Conservation (phyloP, 2,113 vertebrate genomes). For the Pogona vitticeps region DNA sequence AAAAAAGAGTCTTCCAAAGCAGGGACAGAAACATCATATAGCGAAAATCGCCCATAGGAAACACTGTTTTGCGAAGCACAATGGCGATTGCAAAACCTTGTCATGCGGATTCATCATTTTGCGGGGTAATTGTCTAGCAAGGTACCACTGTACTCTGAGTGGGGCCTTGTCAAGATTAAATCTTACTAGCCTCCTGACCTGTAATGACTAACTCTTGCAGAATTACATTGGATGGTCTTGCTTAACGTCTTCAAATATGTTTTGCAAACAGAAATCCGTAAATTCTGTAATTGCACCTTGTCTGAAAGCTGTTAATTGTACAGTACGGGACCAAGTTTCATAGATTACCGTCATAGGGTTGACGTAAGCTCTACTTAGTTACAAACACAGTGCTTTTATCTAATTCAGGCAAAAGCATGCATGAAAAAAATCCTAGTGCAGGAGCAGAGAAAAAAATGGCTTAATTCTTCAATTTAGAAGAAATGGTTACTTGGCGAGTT, state of each 20-base stretch:
- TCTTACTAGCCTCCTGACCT: not conserved
- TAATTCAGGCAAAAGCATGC: too few species aligned
- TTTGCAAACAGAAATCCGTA: not conserved
- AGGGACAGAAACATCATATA: too few species aligned
- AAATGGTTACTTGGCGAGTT: not conserved
- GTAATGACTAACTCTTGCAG: not conserved
- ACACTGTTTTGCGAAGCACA: too few species aligned
- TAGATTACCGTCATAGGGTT: not conserved
- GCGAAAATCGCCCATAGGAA: too few species aligned
- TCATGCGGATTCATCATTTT: too few species aligned
- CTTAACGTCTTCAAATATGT: not conserved
- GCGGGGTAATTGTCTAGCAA: too few species aligned
- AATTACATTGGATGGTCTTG: not conserved
- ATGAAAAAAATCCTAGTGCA: not conserved
- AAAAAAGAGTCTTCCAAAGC: too few species aligned
- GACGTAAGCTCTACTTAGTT: not conserved
- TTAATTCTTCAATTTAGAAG: not conserved
- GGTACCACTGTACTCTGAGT: too few species aligned
- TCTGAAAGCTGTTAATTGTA: not conserved
- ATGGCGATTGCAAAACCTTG: too few species aligned
- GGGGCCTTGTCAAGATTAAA: not conserved
- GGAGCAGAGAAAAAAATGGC: not conserved
- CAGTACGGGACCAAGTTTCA: not conserved
- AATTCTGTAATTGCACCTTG: not conserved
- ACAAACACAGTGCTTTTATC: not conserved